These are phyloP conservation scores for Drosophila auraria DNA, from an alignment of 1,140 invertebrate species.

Conservation along the genomic window DNA sequence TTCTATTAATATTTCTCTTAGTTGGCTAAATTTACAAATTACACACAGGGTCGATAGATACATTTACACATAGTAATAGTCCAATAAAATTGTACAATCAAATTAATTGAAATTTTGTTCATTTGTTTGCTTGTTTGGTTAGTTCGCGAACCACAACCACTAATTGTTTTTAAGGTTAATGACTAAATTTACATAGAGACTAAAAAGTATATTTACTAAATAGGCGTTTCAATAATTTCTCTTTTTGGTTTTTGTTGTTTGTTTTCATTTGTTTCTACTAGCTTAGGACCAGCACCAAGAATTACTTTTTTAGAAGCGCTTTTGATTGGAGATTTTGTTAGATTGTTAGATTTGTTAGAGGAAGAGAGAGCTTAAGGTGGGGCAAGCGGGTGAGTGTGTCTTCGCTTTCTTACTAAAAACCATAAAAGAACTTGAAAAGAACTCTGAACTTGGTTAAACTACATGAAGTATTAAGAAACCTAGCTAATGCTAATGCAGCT, in stretches of 20 bases:
- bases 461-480: background rate
- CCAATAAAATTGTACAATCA: conserved; percentile 41
- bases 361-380: conserved; percentile 24
- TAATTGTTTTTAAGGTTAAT: conserved; percentile 39
- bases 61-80: conserved; percentile 30
- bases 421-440: background rate
- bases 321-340: conserved; percentile 52
- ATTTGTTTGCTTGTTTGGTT: conserved; percentile 29
- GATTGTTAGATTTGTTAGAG: conserved; percentile 14
- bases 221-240: conserved; percentile 15
- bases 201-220: conserved; percentile 26
- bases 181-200: conserved; percentile 43
- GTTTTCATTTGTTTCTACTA: conserved; percentile 52
- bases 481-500: too few species aligned
- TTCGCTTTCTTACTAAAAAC: background rate
- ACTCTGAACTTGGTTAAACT: background rate
- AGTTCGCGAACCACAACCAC: conserved; percentile 49
- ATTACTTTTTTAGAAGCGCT: conserved; percentile 72
- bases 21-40: conserved; percentile 43
- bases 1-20: conserved; percentile 32
- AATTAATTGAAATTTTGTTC: conserved; percentile 51
- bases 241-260: conserved; percentile 22
- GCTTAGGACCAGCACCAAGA: conserved; percentile 70
- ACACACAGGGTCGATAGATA: conserved; percentile 47
- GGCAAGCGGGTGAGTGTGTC: conserved; percentile 9